Percentiles rank a stretch among this genome's conserved stretches.
These are phyloP conservation scores for Aphaenogaster rudis DNA, from an alignment of 1,140 invertebrate genomes.

Conservation along the genomic window DNA sequence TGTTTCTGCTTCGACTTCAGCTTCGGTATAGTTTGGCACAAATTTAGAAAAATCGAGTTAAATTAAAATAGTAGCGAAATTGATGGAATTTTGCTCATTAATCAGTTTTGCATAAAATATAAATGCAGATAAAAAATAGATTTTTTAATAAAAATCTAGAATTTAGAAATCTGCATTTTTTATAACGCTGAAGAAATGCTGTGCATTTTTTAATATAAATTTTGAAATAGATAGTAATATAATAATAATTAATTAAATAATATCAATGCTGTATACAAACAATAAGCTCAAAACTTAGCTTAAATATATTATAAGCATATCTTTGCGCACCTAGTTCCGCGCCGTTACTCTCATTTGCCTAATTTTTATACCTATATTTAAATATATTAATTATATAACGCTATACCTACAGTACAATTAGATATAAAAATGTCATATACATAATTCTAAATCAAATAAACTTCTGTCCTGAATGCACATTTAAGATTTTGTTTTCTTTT, in stretches of 20 bases:
- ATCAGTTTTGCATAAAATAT: background rate
- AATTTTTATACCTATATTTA: background rate
- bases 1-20: slow-evolving; percentile 4
- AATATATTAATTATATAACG: background rate
- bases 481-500: background rate
- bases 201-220: background rate
- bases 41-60: slow-evolving; percentile 6
- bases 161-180: slow-evolving; percentile 9
- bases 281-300: background rate
- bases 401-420: background rate
- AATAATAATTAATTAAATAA: background rate
- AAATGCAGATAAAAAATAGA: slow-evolving; percentile 7
- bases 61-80: slow-evolving; percentile 10
- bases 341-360: too few relatives aligned
- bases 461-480: background rate
- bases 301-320: background rate
- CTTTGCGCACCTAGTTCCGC: too few relatives aligned
- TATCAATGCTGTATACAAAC: background rate
- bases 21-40: background rate
- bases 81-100: background rate
- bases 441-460: background rate
- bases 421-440: background rate
- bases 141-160: background rate
- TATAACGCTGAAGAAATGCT: background rate
- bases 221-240: background rate